A percentile compares a stretch with the other conserved stretches of the same genome.
Conservation (phyloP, 1,140 invertebrate genomes). For the Magallana gigas region DNA sequence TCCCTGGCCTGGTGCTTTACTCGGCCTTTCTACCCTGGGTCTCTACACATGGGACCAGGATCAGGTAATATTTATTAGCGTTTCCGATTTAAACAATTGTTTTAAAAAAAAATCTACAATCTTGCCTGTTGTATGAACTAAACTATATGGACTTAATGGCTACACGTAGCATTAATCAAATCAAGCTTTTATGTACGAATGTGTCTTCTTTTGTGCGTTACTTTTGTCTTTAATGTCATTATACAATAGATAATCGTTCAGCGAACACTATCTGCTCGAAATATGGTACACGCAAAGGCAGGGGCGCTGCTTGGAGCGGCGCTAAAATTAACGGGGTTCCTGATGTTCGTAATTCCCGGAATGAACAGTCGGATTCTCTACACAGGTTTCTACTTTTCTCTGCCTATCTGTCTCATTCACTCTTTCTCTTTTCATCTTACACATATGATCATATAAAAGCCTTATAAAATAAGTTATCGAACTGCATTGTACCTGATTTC, state of each 20-base stretch:
- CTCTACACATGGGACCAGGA: conserved; percentile 84
- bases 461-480: no score
- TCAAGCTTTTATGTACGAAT: no score
- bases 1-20: conserved; percentile 82
- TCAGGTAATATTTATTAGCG: conserved; percentile 76
- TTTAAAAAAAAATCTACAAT: no score
- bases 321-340: conserved; percentile 81
- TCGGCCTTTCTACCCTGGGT: conserved; percentile 81
- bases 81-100: no score
- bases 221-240: background rate
- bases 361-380: conserved; percentile 81
- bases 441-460: background rate
- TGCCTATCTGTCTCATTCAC: background rate
- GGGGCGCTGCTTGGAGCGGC: conserved; percentile 80
- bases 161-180: no score
- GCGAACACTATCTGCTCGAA: conserved; percentile 81
- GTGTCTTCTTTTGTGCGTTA: background rate
- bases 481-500: no score
- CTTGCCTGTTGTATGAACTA: no score
- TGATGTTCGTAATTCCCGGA: conserved; percentile 81
- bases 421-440: background rate
- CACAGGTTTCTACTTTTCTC: conserved; percentile 64
- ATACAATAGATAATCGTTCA: conserved; percentile 81
- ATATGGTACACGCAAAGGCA: conserved; percentile 81
- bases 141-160: no score